A percentile compares a stretch with the other conserved stretches of the same genome.
Evolutionary conservation across 1,140 invertebrate genomes (phyloP).

Genomic region (Aphelinus atriplicis): DNA sequence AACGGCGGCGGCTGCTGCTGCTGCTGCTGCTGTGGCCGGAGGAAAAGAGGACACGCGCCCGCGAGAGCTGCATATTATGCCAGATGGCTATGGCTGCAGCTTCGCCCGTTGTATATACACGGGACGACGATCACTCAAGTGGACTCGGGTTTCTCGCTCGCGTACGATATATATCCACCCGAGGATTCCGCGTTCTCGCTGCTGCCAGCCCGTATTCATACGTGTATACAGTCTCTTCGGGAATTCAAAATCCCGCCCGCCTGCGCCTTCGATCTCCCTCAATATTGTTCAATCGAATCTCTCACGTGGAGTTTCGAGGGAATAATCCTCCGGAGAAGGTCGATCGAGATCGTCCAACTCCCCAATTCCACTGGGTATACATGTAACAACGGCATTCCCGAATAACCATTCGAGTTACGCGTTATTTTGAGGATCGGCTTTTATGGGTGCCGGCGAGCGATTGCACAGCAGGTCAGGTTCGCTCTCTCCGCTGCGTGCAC

Average conservation of each 20-base stretch:
- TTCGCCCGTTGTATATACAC: background rate
- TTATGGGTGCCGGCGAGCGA: background rate
- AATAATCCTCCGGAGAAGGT: no score
- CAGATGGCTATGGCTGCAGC: background rate
- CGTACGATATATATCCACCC: background rate
- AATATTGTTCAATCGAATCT: no score
- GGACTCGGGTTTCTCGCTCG: no score
- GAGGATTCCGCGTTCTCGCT: background rate
- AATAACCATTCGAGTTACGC: background rate
- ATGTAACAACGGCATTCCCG: no score
- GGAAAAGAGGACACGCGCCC: constrained; percentile 31
- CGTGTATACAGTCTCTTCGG: no score
- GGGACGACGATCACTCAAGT: background rate
- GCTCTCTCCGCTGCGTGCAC: no score
- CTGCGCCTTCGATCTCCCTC: no score
- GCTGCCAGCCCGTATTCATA: no score
- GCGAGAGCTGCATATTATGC: constrained; percentile 3
- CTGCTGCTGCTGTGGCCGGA: background rate
- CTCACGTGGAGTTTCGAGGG: no score
- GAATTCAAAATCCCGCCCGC: no score
- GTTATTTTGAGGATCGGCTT: background rate
- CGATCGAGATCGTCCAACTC: no score
- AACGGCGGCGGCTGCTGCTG: background rate
- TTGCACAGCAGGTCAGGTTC: background rate
- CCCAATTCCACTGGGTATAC: no score